Conservation (phyloP, 2,888 invertebrate species). For the Muschampia plurimacula region DNA sequence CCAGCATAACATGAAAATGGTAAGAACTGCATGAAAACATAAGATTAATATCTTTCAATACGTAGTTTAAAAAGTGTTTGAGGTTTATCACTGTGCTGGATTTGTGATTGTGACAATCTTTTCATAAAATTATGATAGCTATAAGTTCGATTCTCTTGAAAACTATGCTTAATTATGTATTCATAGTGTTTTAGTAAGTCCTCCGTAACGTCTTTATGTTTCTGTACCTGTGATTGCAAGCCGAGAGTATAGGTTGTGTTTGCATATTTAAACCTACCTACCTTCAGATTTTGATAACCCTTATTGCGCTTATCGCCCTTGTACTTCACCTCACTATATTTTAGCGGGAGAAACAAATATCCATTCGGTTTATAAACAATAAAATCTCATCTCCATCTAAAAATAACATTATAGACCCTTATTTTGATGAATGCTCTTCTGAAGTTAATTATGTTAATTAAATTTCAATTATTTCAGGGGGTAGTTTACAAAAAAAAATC, state of each 20-base stretch:
- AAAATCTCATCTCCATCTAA: neutral
- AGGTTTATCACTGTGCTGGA: neutral
- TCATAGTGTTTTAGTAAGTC: neutral
- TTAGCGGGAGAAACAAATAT: neutral
- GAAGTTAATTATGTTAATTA: too few species aligned
- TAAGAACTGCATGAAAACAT: slow-evolving; percentile 50
- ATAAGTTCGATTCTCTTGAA: neutral
- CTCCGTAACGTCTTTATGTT: neutral
- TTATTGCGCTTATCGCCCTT: slow-evolving; percentile 25
- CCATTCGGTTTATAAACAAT: neutral
- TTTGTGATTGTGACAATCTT: neutral
- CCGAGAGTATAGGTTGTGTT: neutral
- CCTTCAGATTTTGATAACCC: slow-evolving; percentile 21
- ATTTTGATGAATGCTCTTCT: neutral
- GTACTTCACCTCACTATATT: slow-evolving; percentile 11
- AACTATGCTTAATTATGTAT: neutral
- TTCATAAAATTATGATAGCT: neutral
- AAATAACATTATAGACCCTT: neutral
- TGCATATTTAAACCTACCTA: slow-evolving; percentile 14
- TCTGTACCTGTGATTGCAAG: neutral
- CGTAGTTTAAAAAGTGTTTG: neutral
- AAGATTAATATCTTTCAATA: neutral
- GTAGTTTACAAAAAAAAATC: too few species aligned
- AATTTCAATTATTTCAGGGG: too few species aligned
- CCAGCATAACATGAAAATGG: slow-evolving; percentile 63